Evolutionary conservation across 2,113 vertebrate species (phyloP).

Genomic region (Embiotoca jacksoni): DNA sequence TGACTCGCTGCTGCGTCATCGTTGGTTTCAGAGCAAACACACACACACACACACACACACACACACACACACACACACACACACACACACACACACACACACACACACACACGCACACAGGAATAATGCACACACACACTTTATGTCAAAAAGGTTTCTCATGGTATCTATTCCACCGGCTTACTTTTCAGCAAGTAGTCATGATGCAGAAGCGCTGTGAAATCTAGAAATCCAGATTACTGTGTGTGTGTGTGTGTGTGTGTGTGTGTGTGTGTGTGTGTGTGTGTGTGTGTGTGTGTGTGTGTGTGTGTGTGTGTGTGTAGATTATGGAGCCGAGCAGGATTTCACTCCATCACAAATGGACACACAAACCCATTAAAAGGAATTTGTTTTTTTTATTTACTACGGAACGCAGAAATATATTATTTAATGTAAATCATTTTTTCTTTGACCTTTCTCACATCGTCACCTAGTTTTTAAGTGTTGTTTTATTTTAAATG

Average conservation of each 20-base stretch:
- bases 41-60: not conserved
- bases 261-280: slow-evolving; percentile 8
- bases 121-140: slow-evolving; percentile 13
- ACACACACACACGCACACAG: not conserved
- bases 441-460: too few species aligned
- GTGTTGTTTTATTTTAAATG: too few species aligned
- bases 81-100: not conserved
- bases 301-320: not conserved
- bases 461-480: too few species aligned
- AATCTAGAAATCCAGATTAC: slow-evolving; percentile 61
- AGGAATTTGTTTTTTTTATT: slow-evolving; percentile 30
- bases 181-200: slow-evolving; percentile 29
- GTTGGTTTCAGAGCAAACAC: slow-evolving; percentile 9
- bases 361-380: slow-evolving; percentile 51
- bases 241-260: slow-evolving; percentile 23
- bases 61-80: slow-evolving; percentile 11
- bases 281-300: too few species aligned
- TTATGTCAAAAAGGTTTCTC: not conserved
- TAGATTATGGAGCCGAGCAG: slow-evolving; percentile 61
- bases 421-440: too few species aligned
- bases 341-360: slow-evolving; percentile 53
- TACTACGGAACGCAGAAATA: slow-evolving; percentile 13
- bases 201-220: slow-evolving; percentile 22
- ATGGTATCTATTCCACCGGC: slow-evolving; percentile 37
- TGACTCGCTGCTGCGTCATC: slow-evolving; percentile 31